Evolutionary conservation across 2,888 invertebrate species (phyloP).

Genomic region (Caenorhabditis parvicauda): DNA sequence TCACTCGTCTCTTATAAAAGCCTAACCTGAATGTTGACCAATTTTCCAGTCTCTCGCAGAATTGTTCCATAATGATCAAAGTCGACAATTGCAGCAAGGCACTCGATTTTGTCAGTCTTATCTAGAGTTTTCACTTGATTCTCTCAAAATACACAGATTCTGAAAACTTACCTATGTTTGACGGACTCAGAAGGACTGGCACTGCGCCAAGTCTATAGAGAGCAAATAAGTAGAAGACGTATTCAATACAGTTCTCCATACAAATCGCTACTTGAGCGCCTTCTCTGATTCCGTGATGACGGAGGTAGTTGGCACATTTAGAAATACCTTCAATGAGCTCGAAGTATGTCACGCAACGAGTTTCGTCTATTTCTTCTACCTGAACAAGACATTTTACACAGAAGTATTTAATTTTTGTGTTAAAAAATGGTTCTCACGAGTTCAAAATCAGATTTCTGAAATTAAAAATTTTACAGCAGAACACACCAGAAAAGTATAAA

Average conservation of each 20-base stretch:
- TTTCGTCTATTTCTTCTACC: conserved; percentile 35
- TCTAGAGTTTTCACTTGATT: conserved; percentile 5
- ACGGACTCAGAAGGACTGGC: conserved; percentile 30
- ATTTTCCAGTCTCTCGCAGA: conserved; percentile 11
- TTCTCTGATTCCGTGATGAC: conserved; percentile 25
- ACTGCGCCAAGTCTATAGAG: conserved; percentile 22
- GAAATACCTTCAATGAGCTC: conserved; percentile 23
- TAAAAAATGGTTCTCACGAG: not conserved
- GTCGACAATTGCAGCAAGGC: conserved; percentile 25
- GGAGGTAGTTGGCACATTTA: conserved; percentile 28
- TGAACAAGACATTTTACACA: conserved; percentile 1
- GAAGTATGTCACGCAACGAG: conserved; percentile 27
- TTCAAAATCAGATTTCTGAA: not conserved
- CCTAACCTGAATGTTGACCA: conserved; percentile 7
- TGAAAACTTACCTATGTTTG: conserved; percentile 19
- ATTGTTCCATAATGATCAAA: conserved; percentile 28
- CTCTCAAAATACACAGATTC: not conserved
- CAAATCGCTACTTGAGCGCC: conserved; percentile 26
- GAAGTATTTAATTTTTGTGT: not conserved
- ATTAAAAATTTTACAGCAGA: not conserved
- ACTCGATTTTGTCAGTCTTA: conserved; percentile 14
- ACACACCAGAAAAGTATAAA: not conserved
- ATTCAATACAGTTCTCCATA: conserved; percentile 36
- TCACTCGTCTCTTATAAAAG: not conserved
- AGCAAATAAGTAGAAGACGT: conserved; percentile 27